A percentile compares a stretch with the other conserved stretches of the same genome.
Conservation (phyloP, 2,797 vertebrate species). For the Pangasius djambal region DNA sequence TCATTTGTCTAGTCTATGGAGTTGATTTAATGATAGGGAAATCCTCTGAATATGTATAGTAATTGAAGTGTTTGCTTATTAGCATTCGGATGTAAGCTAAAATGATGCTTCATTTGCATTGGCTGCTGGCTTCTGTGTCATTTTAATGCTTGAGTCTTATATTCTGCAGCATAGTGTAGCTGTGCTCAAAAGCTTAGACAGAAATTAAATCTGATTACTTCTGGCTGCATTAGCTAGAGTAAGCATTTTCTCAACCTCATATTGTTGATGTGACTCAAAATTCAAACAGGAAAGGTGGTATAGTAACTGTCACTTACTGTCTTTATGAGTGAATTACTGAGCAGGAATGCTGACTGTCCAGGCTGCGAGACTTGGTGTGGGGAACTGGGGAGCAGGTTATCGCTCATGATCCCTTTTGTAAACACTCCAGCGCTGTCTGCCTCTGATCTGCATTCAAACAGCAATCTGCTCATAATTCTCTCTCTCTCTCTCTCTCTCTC, state of each 20-base stretch:
- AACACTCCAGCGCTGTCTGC: constrained; percentile 22
- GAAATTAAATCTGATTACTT: constrained; percentile 34
- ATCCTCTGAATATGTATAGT: constrained; percentile 35
- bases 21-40: constrained; percentile 38
- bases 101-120: constrained; percentile 38
- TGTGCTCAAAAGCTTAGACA: constrained; percentile 13
- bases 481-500: constrained; percentile 8
- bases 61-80: constrained; percentile 37
- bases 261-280: constrained; percentile 29
- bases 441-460: constrained; percentile 48
- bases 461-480: constrained; percentile 40
- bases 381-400: constrained; percentile 16
- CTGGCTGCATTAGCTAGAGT: neutral
- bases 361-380: constrained; percentile 25
- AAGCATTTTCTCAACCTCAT: constrained; percentile 33
- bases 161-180: neutral
- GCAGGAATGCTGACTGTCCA: constrained; percentile 32
- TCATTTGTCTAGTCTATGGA: constrained; percentile 15
- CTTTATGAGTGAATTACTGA: constrained; percentile 27
- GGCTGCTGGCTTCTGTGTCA: neutral
- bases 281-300: neutral
- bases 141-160: constrained; percentile 29
- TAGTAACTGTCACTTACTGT: constrained; percentile 23
- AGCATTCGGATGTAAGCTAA: constrained; percentile 34
- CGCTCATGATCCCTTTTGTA: constrained; percentile 51